A percentile compares a stretch with the other conserved stretches of the same genome.
Conservation (phyloP, 2,888 invertebrate species). For the Nemapogon koenigi region DNA sequence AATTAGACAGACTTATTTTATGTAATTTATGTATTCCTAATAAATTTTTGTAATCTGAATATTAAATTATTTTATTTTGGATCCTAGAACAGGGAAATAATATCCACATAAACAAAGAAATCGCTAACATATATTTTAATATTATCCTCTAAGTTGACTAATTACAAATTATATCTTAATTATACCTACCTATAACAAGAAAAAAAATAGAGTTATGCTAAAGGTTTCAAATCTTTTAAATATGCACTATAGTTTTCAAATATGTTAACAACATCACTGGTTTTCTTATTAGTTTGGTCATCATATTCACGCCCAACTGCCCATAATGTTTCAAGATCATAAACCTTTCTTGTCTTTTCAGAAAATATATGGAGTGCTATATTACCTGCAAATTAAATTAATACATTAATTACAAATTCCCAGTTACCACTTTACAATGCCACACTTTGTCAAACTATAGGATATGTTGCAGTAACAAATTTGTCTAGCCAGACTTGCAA, state of each 20-base stretch:
- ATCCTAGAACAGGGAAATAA: too few relatives aligned
- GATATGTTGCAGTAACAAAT: too few relatives aligned
- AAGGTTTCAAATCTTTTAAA: slow-evolving; percentile 69
- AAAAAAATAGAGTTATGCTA: slow-evolving; percentile 32
- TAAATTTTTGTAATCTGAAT: slow-evolving; percentile 4
- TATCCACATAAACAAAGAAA: too few relatives aligned
- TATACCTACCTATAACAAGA: background rate
- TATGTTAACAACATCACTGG: slow-evolving; percentile 67
- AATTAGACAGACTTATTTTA: background rate
- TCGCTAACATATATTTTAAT: too few relatives aligned
- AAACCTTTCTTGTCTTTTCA: slow-evolving; percentile 68
- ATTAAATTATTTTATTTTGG: slow-evolving; percentile 14
- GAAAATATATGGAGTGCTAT: slow-evolving; percentile 91
- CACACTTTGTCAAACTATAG: too few relatives aligned
- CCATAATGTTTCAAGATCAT: slow-evolving; percentile 94
- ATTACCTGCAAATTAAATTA: slow-evolving; percentile 75
- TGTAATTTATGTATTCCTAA: slow-evolving; percentile 1
- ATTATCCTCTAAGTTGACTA: too few relatives aligned
- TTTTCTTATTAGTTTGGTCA: slow-evolving; percentile 66
- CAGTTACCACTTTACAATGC: too few relatives aligned
- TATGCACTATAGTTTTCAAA: slow-evolving; percentile 72
- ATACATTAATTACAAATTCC: too few relatives aligned
- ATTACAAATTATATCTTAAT: too few relatives aligned
- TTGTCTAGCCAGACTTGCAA: too few relatives aligned
- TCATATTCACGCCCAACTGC: slow-evolving; percentile 85